Conservation (phyloP, 2,888 invertebrate species). For the Caenorhabditis becei region DNA sequence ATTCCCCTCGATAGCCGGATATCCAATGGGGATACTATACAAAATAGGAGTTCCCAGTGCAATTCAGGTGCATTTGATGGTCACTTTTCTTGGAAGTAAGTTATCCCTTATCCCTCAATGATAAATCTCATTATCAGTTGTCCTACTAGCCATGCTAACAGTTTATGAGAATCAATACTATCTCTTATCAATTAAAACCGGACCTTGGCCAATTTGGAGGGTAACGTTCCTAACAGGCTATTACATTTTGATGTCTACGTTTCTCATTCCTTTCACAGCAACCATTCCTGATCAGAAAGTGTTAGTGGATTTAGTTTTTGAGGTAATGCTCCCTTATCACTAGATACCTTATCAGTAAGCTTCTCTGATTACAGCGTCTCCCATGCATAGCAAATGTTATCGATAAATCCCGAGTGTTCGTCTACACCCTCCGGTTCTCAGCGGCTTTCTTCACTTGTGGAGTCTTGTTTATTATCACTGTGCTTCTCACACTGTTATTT, state of each 20-base stretch:
- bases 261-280: not conserved
- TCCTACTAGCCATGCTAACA: not conserved
- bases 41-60: not conserved
- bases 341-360: too few species aligned
- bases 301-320: not conserved
- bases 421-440: not conserved
- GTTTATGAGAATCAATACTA: constrained; percentile 4
- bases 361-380: not conserved
- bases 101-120: too few species aligned
- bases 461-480: not conserved
- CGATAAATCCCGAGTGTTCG: not conserved
- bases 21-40: not conserved
- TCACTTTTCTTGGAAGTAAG: constrained; percentile 8
- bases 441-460: not conserved
- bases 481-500: not conserved
- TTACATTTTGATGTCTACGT: not conserved
- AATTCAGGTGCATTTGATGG: constrained; percentile 11
- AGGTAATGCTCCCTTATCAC: not conserved
- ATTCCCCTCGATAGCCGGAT: constrained; percentile 11
- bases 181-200: not conserved
- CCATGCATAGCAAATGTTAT: not conserved
- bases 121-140: not conserved
- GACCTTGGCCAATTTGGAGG: not conserved
- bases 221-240: not conserved
- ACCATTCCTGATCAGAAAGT: constrained; percentile 4